A percentile compares a stretch with the other conserved stretches of the same genome.
These are phyloP conservation scores for Mus caroli DNA, from an alignment of 2,797 vertebrate species.

Conservation along the genomic window DNA sequence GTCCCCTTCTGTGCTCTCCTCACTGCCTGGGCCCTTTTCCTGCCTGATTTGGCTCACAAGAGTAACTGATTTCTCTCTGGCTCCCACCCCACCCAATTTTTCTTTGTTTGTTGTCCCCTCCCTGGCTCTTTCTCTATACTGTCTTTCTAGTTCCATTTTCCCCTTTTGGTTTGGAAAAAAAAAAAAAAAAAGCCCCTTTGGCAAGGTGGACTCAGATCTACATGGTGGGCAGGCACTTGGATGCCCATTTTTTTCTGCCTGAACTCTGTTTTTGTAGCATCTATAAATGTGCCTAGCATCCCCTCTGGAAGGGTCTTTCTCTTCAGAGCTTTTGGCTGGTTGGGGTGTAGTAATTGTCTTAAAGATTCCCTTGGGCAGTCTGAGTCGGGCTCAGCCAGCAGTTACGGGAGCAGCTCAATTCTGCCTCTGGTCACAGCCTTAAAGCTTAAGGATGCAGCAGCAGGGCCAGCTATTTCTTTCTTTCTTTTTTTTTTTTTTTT, in stretches of 20 bases:
- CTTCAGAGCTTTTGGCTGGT: not conserved
- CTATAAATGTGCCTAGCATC: not conserved
- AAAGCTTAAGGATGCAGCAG: not conserved
- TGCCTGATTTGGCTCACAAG: not conserved
- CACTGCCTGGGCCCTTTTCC: not conserved
- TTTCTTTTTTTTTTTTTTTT: too few relatives aligned
- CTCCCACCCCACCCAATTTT: not conserved
- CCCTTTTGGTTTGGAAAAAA: not conserved
- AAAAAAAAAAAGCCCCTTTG: not conserved
- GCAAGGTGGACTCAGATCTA: not conserved
- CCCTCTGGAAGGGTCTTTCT: not conserved
- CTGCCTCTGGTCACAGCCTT: not conserved
- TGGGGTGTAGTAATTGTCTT: not conserved
- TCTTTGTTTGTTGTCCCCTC: not conserved
- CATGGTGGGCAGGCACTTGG: not conserved
- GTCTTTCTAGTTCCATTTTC: not conserved
- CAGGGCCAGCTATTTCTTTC: too few relatives aligned
- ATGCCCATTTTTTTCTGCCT: not conserved
- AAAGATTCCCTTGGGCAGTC: not conserved
- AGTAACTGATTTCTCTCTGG: not conserved
- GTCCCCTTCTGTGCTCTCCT: not conserved
- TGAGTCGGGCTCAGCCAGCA: not conserved
- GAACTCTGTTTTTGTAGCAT: conserved; percentile 19
- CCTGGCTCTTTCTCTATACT: not conserved
- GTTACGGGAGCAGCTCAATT: not conserved